phyloP scores from a whole-genome alignment of 2,888 invertebrate genomes.

The Melanostoma scalare region DNA sequence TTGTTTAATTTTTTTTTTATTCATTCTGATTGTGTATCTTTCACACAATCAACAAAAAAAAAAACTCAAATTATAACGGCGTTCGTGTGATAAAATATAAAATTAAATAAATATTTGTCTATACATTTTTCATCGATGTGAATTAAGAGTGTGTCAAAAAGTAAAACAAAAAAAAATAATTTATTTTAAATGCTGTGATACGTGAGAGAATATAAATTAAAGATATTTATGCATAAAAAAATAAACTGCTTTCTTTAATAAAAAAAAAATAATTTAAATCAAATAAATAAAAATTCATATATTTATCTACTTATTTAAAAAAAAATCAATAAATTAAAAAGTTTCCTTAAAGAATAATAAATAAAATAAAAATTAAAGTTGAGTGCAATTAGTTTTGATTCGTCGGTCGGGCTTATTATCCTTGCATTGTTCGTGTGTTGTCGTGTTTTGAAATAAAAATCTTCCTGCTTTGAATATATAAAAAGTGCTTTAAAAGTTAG shows the following conservation, averaged over 20 bases:
- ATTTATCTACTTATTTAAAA: constrained; percentile 34
- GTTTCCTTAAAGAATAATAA: constrained; percentile 2
- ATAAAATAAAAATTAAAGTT: constrained; percentile 14
- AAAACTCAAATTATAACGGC: constrained; percentile 7
- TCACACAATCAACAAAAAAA: constrained; percentile 10
- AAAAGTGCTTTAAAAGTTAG: constrained; percentile 44
- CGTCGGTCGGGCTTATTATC: neutral
- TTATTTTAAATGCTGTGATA: constrained; percentile 65
- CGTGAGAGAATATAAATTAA: constrained; percentile 33
- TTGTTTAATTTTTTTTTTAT: neutral
- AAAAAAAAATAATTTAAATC: constrained; percentile 20
- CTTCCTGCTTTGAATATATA: constrained; percentile 12
- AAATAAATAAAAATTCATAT: constrained; percentile 8
- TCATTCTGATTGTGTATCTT: constrained; percentile 1
- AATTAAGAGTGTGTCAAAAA: constrained; percentile 56
- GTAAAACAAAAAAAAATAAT: constrained; percentile 14
- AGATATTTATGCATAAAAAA: constrained; percentile 37
- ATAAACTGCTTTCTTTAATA: neutral
- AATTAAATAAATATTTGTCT: constrained; percentile 28
- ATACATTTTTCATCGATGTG: constrained; percentile 45
- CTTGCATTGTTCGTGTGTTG: neutral
- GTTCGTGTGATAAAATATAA: constrained; percentile 42
- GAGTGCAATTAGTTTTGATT: constrained; percentile 46
- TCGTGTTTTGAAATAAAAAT: constrained; percentile 46
- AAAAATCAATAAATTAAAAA: neutral